A percentile compares a stretch with the other conserved stretches of the same genome.
Conservation (phyloP, 2,113 vertebrate species). For the Platysternon megacephalum region DNA sequence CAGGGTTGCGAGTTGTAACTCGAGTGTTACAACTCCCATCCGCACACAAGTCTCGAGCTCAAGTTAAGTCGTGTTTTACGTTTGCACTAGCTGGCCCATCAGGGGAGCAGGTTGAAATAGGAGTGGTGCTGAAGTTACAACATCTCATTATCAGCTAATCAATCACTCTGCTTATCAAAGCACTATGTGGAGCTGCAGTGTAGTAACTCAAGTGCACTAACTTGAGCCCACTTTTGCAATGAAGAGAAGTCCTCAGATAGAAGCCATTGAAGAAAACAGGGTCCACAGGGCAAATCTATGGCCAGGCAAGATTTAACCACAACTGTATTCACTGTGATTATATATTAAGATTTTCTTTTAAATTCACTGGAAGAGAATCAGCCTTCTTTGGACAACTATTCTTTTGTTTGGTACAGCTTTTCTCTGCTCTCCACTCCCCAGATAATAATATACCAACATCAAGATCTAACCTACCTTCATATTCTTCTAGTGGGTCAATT, state of each 20-base stretch:
- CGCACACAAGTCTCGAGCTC: background rate
- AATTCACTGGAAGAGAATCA: background rate
- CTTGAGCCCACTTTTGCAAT: background rate
- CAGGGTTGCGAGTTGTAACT: background rate
- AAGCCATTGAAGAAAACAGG: background rate
- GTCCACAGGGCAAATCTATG: background rate
- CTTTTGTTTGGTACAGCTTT: background rate
- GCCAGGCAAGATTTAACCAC: background rate
- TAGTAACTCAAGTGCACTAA: background rate
- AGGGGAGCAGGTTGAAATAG: background rate
- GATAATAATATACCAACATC: background rate
- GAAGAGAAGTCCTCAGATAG: background rate
- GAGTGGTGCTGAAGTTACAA: background rate
- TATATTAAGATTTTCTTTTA: background rate
- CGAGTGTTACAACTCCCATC: background rate
- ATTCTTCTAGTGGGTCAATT: background rate
- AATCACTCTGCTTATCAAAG: background rate
- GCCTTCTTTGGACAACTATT: background rate
- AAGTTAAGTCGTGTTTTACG: background rate
- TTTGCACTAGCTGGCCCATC: background rate
- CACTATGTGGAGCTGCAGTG: background rate
- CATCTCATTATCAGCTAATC: background rate
- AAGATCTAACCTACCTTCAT: background rate
- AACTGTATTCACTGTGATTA: background rate
- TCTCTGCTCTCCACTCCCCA: accelerated